Evolutionary conservation across 1,140 invertebrate species (phyloP), one percentile per base, ranked within the genome.

Genomic region (Wasmannia auropunctata): DNA sequence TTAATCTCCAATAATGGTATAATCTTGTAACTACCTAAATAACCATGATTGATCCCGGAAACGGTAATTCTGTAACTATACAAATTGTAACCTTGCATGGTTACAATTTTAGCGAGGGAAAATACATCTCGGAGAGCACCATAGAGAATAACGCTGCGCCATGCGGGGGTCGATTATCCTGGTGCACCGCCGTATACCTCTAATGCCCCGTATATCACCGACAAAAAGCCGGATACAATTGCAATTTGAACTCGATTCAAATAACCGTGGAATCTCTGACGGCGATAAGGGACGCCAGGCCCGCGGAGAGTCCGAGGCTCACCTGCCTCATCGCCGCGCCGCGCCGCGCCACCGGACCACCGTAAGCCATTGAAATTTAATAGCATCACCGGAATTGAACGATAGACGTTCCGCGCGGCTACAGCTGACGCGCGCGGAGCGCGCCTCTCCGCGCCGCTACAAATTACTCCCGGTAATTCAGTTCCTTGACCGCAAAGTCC

Each of bases 391-490:
- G 79, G 79, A 83, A 83, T 83, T 83, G 81, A 85, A 28, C 74
- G 81, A 85, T 77, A 85, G 69, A 85, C 43, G 74, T 56, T 77
- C 72, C 72, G 51, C 60, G 72, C 19, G 22, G 56, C 56, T 85
- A 63, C 81, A 77, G 81, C 81, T 85, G 81, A 83, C 79, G 81
- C 81, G 81, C 81, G 65, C 25, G 31, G 75, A 77, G 31, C 31
- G 62, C 65, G 37, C 16, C 70, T 62, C 51, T 83, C 58, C 40
- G 43, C 34, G 5, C 49, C 56, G 56, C 81, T 85, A 85, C 81
- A 77, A 85, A 85, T 85, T 85, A 49, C 70, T 62, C 72, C 34
- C 58, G 81, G 81, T 85, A 85, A 85, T 85, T 85, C 81, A 85
- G 81, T 85, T 85, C 81, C 70, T 77, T 85, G 81, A 85, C 81